These are phyloP conservation scores for Strigamia crassipes DNA, from an alignment of 2,888 invertebrate genomes.

Conservation along the genomic window DNA sequence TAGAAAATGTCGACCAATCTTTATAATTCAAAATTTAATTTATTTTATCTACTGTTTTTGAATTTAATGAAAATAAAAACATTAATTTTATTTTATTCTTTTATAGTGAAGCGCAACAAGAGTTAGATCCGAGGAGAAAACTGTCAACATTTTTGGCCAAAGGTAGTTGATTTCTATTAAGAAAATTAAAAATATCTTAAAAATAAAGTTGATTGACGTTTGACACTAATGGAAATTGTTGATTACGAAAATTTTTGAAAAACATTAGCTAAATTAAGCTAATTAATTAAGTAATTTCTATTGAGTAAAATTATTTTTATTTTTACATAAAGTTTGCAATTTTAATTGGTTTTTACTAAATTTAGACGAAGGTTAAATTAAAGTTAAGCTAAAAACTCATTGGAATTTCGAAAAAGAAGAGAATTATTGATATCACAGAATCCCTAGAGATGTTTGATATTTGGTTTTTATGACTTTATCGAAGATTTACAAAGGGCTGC, in stretches of 20 bases:
- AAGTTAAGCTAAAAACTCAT: too few species aligned
- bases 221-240: neutral
- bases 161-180: neutral
- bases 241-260: neutral
- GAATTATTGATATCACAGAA: neutral
- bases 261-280: neutral
- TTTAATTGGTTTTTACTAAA: too few species aligned
- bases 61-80: too few species aligned
- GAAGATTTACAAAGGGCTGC: neutral
- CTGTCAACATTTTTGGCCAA: neutral
- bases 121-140: too few species aligned
- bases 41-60: too few species aligned
- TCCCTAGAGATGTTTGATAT: neutral
- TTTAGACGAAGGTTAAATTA: too few species aligned
- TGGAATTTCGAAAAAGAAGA: too few species aligned
- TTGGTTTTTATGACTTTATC: neutral
- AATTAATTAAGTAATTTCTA: neutral
- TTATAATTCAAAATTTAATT: too few species aligned
- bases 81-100: too few species aligned
- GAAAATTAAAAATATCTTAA: neutral
- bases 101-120: too few species aligned
- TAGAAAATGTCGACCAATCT: too few species aligned
- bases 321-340: too few species aligned
- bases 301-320: neutral
- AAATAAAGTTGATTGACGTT: neutral